Evolutionary conservation across 2,113 vertebrate species (phyloP), one percentile per base, ranked within the genome.

Genomic region (Hypomesus transpacificus): DNA sequence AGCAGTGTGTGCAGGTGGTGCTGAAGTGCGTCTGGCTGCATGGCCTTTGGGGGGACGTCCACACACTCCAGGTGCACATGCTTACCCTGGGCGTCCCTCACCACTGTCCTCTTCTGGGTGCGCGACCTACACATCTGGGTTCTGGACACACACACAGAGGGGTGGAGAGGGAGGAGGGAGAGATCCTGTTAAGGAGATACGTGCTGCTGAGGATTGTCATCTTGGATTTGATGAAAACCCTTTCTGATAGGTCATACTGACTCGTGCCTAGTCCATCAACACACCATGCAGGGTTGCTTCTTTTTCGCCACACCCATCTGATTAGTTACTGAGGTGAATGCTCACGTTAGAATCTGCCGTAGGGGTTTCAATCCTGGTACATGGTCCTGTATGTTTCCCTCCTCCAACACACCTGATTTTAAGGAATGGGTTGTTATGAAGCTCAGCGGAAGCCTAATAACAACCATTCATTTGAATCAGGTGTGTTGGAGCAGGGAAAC

Each of bases 31-130:
- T 97, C 94, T 39, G 86, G 93, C 62, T 89, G 91, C 84, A 93
- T 86, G 16, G 93, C 90, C 76, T 93, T 92, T 6, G 93, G 93
- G 56, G 90, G 89, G 84, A 95, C 94, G 80, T 96, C 94, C 91
- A 95, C 89, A 69, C 90, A 91, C 89, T 98, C 95, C 86, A 96
- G 85, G 75, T 91, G 92, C 81, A 95, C 86, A 0, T 86, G 93
- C 87, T 94, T 96, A 84, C 94, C 93, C 17, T 82, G 92, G 89
- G 68, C 88, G 63, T 96, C 94, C 91, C 92, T 94, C 93, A 95
- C 94, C 91, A 96, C 95, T n/a, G 94, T 95, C 92, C 94, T 96
- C 94, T 94, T 96, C 92, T 94, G 94, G 11, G 92, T 94, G 64
- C 86, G 90, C 26, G 89, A 92, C 90, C 96, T 97, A 98, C 50